phyloP scores from a whole-genome alignment of 2,113 vertebrate genomes.

The Elephas maximus region DNA sequence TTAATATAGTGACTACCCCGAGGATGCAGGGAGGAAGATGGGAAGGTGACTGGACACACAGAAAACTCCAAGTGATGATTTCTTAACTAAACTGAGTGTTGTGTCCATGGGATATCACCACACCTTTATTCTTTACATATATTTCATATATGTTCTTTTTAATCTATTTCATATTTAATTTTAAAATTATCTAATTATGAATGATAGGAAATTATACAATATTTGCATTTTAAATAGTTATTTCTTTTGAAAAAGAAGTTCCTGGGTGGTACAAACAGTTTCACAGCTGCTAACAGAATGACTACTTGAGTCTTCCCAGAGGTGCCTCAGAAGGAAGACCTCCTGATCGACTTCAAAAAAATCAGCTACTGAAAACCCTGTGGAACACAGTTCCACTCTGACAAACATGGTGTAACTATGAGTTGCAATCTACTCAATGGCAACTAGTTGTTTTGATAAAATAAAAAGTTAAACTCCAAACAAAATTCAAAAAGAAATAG shows the following conservation, averaged over 20 bases:
- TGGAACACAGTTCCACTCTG: too few relatives aligned
- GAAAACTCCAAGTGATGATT: not conserved
- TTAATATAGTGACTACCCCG: not conserved
- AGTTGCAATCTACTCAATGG: too few relatives aligned
- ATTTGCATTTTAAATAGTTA: not conserved
- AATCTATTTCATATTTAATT: not conserved
- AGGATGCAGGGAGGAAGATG: not conserved
- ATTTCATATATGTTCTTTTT: not conserved
- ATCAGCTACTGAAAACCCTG: too few relatives aligned
- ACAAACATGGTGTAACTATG: too few relatives aligned
- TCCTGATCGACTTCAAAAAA: too few relatives aligned
- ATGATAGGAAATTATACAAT: not conserved
- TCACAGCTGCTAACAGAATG: too few relatives aligned
- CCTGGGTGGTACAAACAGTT: too few relatives aligned
- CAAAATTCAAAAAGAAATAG: not conserved
- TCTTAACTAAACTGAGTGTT: not conserved
- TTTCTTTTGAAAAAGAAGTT: not conserved
- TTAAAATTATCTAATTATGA: slow-evolving; percentile 26
- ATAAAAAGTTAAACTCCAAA: not conserved
- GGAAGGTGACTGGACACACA: not conserved
- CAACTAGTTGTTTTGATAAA: not conserved
- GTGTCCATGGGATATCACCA: not conserved
- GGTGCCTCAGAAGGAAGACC: too few relatives aligned
- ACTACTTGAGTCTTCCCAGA: too few relatives aligned
- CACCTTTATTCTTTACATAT: not conserved